phyloP scores from a whole-genome alignment of 1,140 invertebrate species.

The Bacillus rossius region DNA sequence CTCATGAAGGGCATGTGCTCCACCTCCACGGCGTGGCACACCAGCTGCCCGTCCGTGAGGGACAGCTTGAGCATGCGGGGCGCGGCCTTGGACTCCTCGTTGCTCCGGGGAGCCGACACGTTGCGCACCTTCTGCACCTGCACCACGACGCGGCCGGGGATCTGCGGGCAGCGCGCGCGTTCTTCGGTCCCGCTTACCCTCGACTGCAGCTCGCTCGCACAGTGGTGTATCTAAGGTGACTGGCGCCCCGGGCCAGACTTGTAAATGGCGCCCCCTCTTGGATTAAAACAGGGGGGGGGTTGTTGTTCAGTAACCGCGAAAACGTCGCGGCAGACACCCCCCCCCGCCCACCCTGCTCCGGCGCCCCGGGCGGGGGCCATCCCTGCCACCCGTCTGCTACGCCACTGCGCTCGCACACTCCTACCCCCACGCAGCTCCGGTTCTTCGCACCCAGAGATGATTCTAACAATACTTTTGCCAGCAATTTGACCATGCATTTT shows the following conservation, averaged over 20 bases:
- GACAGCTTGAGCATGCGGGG: conserved; percentile 77
- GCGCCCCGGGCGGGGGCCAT: too few relatives aligned
- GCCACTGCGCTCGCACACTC: too few relatives aligned
- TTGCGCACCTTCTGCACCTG: conserved; percentile 87
- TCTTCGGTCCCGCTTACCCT: neutral
- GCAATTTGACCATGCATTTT: too few relatives aligned
- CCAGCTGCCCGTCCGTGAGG: conserved; percentile 77
- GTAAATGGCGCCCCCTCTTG: too few relatives aligned
- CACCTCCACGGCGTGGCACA: conserved; percentile 69
- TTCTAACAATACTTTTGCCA: too few relatives aligned
- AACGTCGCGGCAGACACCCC: neutral
- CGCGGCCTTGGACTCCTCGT: conserved; percentile 75
- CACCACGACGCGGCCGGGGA: conserved; percentile 66
- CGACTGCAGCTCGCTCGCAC: too few relatives aligned
- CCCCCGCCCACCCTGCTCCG: too few relatives aligned
- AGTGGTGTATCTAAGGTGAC: conserved; percentile 13
- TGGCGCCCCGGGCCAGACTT: too few relatives aligned
- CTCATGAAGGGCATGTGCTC: conserved; percentile 58
- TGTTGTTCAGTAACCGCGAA: neutral
- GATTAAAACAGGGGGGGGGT: neutral
- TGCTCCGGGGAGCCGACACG: conserved; percentile 82
- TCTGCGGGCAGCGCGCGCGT: conserved; percentile 30
- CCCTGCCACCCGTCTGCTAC: too few relatives aligned
- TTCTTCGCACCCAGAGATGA: too few relatives aligned
- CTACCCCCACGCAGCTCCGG: too few relatives aligned